Conservation (phyloP, 2,797 vertebrate genomes). For the Hozukius guyotensis region DNA sequence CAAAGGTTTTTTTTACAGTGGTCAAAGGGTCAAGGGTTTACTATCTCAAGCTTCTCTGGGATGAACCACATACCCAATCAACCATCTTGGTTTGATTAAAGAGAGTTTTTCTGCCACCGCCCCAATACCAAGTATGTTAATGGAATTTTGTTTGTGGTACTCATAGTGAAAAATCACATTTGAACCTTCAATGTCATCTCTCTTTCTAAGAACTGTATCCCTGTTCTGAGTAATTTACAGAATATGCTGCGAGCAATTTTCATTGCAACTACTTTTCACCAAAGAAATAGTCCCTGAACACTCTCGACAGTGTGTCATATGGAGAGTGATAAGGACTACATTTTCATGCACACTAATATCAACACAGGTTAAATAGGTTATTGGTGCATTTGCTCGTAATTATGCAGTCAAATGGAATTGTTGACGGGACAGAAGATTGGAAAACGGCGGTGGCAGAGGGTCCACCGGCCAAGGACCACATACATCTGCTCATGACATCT, state of each 20-base stretch:
- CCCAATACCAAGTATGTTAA: not conserved
- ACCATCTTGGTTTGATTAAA: not conserved
- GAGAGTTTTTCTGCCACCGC: not conserved
- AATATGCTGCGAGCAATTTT: not conserved
- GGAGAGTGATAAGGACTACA: not conserved
- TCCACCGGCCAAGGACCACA: too few species aligned
- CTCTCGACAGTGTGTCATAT: not conserved
- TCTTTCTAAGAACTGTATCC: not conserved
- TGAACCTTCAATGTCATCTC: not conserved
- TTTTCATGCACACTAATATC: not conserved
- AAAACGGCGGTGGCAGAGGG: too few species aligned
- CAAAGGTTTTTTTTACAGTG: not conserved
- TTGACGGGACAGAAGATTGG: too few species aligned
- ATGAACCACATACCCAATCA: not conserved
- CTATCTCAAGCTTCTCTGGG: not conserved
- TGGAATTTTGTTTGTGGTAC: not conserved
- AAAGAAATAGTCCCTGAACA: not conserved
- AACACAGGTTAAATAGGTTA: too few species aligned
- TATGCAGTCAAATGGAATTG: accelerated
- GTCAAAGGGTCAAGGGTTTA: not conserved
- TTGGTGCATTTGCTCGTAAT: too few species aligned
- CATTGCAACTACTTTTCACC: not conserved
- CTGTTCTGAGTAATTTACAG: not conserved
- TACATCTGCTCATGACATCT: too few species aligned
- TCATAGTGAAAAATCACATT: not conserved